Conservation (phyloP, 2,888 invertebrate species). For the Rhodophaea formosa region DNA sequence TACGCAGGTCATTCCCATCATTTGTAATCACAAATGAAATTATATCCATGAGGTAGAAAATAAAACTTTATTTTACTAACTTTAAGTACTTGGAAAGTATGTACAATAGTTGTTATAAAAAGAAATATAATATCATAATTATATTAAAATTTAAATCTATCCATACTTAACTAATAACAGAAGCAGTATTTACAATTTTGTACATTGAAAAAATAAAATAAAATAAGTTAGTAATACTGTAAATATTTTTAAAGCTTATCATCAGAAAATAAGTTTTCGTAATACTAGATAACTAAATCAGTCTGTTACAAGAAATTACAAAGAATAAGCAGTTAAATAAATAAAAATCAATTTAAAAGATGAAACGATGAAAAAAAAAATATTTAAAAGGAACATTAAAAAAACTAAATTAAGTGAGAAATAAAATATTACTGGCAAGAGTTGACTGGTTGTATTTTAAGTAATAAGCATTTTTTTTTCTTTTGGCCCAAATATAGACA, state of each 20-base stretch:
- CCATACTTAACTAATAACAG: constrained; percentile 50
- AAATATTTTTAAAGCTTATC: constrained; percentile 75
- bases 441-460: neutral
- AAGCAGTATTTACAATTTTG: constrained; percentile 69
- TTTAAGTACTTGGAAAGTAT: constrained; percentile 43
- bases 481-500: neutral
- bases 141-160: constrained; percentile 21
- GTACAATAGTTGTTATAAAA: constrained; percentile 36
- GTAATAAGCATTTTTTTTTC: no score
- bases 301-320: constrained; percentile 41
- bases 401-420: neutral
- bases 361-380: neutral
- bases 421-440: neutral
- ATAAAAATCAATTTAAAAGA: constrained; percentile 14
- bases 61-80: constrained; percentile 50
- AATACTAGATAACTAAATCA: constrained; percentile 53
- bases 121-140: constrained; percentile 14
- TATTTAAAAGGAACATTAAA: neutral
- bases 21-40: constrained; percentile 38
- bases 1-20: no score
- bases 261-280: constrained; percentile 43
- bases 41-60: constrained; percentile 73
- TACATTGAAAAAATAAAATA: constrained; percentile 59
- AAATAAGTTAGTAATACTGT: constrained; percentile 80
- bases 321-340: constrained; percentile 13